Base-by-base conservation (phyloP, 2,888 invertebrate genomes). In the Hetaerina titia region DNA sequence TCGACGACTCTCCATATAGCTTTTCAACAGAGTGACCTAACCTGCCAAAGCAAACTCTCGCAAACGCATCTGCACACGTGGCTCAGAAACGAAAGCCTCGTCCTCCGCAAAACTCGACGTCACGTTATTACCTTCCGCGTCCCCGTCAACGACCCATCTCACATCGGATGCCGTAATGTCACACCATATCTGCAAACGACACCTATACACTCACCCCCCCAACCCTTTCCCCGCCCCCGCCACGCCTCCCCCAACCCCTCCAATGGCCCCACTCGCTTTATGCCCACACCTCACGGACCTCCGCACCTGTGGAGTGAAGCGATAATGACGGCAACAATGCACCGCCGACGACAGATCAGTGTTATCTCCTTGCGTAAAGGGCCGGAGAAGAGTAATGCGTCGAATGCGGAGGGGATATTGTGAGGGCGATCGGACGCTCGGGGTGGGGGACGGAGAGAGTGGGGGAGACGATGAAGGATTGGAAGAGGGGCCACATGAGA, bases 291-390 rank as follows among this genome's bases (percentile, higher is more conserved):
- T 22, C 69, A 25, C 81, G 81, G 81, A 81, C 89, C 89, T 22
- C 89, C 22, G 89, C 89, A 89, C 89, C 89, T 89, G 89, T 89
- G 58, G 89, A 89, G 58, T n/a, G 57, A n/a, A n/a, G 15, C 89
- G 89, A 89, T 89, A 89, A 89, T 89, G 89, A 89, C 89, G 89
- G 22, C 89, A 56, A 89, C 89, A 89, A 89, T 89, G 57, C 22
- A 19, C n/a, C 89, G 56, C n/a, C 89, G 89, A 57, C 89, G 89
- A 89, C 89, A 89, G 89, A 89, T 89, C 89, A 89, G 89, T n/a
- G 89, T 89, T 89, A 89, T 89, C 89, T 89, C n/a, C 13, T 81
- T 25, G 25, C 25, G 81, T 25, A 81, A 31, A 58, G 89, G 57
- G 89, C 89, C 58, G 57, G 57, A 5, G 81, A n/a, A 56, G 89